Evolutionary conservation across 2,888 invertebrate species (phyloP), one percentile per base, ranked within the genome.

Genomic region (Dicyrtoma fusca): DNA sequence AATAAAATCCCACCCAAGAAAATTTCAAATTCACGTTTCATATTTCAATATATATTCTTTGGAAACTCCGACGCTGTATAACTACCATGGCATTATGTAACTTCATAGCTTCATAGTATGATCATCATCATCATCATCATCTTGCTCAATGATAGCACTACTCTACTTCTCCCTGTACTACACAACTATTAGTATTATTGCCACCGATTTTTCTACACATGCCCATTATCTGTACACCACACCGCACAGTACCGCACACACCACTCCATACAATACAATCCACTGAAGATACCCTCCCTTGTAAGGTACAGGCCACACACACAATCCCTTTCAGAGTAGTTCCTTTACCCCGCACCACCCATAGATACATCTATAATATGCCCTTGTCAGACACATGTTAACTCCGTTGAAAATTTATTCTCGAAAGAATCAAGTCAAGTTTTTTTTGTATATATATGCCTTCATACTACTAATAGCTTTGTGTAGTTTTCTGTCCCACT

Each of bases 1-100:
- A 68, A 69, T 69, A 69, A 69, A 69, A 70, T 69, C 69, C 69
- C 61, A 61, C 61, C 69, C 69, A 66, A 61, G 69, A 69, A 59
- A 59, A 61, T 69, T 59, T 59, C 61, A 49, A 69, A 59, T 57
- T 59, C 59, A 55, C 55, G 68, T 55, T 68, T 68, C 45, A 68
- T 57, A 68, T 44, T 65, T 65, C 65, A 65, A 65, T 65, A 42
- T 42, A 34, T 8, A 53, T 34, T 34, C 34, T 34, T 34, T 34
- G 8, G 8, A 34, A 34, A 34, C 34, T 34, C 34, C 34, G n/a
- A n/a, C n/a, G n/a, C n/a, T n/a, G n/a, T n/a, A n/a, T n/a, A n/a
- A n/a, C n/a, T n/a, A n/a, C n/a, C n/a, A n/a, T n/a, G n/a, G n/a
- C n/a, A 34, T 34, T 34, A 34, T 34, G 34, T 34, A 34, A 34